phyloP scores from a whole-genome alignment of 1,140 invertebrate species.

The Cephus cinctus region DNA sequence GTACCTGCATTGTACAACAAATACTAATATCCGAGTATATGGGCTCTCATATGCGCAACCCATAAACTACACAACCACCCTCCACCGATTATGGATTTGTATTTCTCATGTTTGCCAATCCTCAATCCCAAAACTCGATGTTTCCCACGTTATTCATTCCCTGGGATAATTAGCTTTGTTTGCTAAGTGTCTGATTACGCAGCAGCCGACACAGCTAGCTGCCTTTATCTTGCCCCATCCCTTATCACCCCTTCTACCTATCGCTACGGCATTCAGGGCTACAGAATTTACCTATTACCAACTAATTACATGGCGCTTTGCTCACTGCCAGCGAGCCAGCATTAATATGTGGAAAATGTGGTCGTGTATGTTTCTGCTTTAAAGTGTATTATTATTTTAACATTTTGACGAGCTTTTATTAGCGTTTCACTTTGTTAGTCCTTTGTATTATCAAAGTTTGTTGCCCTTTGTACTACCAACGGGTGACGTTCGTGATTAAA shows the following conservation, averaged over 20 bases:
- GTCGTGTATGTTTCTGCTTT: no score
- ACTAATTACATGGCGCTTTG: slow-evolving; percentile 13
- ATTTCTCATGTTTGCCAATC: slow-evolving; percentile 30
- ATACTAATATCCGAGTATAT: no score
- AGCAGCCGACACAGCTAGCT: slow-evolving; percentile 14
- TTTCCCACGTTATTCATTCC: slow-evolving; percentile 21
- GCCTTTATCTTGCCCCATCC: slow-evolving; percentile 2
- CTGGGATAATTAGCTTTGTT: slow-evolving; percentile 49
- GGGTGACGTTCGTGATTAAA: no score
- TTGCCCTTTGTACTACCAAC: no score
- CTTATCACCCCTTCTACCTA: neutral
- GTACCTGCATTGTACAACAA: no score
- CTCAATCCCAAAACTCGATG: neutral
- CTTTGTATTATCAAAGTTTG: no score
- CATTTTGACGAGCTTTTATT: no score
- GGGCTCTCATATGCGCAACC: no score
- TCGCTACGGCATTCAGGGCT: slow-evolving; percentile 1
- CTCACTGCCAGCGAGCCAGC: no score
- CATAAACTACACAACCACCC: slow-evolving; percentile 15
- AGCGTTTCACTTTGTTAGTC: no score
- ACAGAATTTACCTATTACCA: slow-evolving; percentile 24
- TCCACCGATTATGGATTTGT: slow-evolving; percentile 40
- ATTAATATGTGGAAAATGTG: no score
- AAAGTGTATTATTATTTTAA: no score
- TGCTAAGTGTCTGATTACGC: slow-evolving; percentile 46